Percentiles rank a stretch among this genome's conserved stretches.
These are phyloP conservation scores for Cardiocondyla obscurior DNA, from an alignment of 1,140 invertebrate species.

Conservation along the genomic window DNA sequence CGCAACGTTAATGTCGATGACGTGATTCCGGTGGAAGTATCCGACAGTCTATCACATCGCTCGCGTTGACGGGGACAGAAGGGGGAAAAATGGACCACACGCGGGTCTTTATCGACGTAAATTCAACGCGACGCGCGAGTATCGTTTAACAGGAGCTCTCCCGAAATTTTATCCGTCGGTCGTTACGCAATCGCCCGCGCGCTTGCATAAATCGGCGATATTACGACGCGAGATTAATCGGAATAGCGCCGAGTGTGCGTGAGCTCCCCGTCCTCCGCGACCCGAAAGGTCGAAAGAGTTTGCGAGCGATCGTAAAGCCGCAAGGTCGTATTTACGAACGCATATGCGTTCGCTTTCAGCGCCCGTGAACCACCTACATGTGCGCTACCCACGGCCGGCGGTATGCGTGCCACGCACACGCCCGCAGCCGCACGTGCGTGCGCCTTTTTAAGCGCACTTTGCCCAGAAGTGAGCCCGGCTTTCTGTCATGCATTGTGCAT, in stretches of 20 bases:
- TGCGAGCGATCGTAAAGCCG: conserved; percentile 72
- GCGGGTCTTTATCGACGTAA: background rate
- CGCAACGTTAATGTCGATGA: background rate
- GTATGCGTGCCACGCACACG: background rate
- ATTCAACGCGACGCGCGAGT: background rate
- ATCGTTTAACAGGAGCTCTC: background rate
- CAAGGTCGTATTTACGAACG: conserved; percentile 75
- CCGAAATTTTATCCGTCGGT: background rate
- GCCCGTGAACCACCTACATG: conserved; percentile 60
- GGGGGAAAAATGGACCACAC: background rate
- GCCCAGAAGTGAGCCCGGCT: background rate
- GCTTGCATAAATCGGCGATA: conserved; percentile 10
- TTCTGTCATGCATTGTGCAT: background rate
- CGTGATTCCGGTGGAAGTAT: background rate
- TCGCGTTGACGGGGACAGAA: background rate
- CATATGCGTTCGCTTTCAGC: conserved; percentile 67
- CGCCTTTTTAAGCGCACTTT: background rate
- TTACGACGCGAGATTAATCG: conserved; percentile 57
- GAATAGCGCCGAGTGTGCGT: conserved; percentile 24
- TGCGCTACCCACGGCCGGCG: background rate
- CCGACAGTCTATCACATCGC: background rate
- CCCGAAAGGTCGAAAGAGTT: conserved; percentile 46
- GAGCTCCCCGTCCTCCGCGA: background rate
- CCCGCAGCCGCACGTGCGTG: background rate
- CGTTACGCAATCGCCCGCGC: background rate